phyloP scores from a whole-genome alignment of 2,113 vertebrate species.

The Pongo abelii region DNA sequence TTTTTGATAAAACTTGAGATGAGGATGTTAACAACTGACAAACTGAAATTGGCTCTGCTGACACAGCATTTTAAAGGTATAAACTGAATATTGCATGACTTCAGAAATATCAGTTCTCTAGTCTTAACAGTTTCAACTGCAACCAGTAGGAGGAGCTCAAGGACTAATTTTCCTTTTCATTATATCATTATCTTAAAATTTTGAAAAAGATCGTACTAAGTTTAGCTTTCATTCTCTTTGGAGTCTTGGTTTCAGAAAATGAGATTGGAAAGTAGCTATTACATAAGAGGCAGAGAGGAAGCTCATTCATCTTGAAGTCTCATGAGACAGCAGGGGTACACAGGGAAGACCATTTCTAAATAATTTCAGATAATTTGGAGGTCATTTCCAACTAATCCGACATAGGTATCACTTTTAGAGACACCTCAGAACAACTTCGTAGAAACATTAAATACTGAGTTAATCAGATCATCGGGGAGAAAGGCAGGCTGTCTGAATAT shows the following conservation, averaged over 20 bases:
- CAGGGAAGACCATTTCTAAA: conserved; percentile 19
- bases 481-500: not conserved
- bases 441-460: not conserved
- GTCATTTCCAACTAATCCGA: not conserved
- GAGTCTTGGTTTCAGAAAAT: conserved; percentile 43
- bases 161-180: conserved; percentile 17
- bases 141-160: conserved; percentile 66
- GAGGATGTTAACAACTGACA: not conserved
- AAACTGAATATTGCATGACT: not conserved
- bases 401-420: conserved; percentile 13
- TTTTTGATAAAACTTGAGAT: not conserved
- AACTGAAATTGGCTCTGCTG: not conserved
- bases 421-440: not conserved
- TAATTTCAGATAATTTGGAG: not conserved
- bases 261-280: conserved; percentile 1
- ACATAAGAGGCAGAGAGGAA: not conserved
- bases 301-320: not conserved
- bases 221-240: conserved; percentile 10
- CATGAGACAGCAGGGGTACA: not conserved
- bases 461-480: not conserved
- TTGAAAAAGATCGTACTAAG: not conserved
- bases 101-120: not conserved
- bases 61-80: not conserved
- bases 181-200: not conserved
- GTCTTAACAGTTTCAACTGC: not conserved